Conservation (phyloP, 2,797 vertebrate genomes). For the Semaprochilodus insignis region DNA sequence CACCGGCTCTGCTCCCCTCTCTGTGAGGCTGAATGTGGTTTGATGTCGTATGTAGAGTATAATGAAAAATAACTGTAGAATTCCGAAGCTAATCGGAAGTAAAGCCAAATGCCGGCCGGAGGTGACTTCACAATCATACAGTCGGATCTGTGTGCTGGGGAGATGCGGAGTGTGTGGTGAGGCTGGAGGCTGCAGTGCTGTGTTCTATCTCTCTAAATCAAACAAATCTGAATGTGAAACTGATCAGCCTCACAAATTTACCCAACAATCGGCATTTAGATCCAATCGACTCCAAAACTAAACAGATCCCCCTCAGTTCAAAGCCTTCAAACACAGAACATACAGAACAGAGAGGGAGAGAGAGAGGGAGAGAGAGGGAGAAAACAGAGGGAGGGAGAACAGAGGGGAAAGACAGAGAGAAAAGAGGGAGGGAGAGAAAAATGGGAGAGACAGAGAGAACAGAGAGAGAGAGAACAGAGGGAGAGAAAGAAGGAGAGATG, state of each 20-base stretch:
- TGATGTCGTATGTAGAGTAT: too few species aligned
- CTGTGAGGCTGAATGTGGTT: too few species aligned
- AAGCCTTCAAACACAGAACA: background rate
- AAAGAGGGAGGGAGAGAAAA: too few species aligned
- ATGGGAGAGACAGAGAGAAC: too few species aligned
- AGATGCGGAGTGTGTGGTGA: background rate
- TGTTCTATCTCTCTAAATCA: conserved; percentile 1
- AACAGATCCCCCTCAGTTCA: background rate
- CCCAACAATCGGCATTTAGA: background rate
- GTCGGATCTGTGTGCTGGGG: background rate
- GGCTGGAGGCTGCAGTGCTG: background rate
- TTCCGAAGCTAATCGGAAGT: too few species aligned
- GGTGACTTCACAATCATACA: too few species aligned
- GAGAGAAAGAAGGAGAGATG: background rate
- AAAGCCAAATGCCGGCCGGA: too few species aligned
- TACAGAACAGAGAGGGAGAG: background rate
- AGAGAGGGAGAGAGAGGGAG: background rate
- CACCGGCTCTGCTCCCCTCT: too few species aligned
- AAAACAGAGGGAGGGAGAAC: background rate
- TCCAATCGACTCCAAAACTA: background rate
- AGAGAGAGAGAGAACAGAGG: too few species aligned
- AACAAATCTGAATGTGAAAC: background rate
- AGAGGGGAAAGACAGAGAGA: too few species aligned
- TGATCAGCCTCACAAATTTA: background rate
- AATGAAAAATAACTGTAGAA: too few species aligned